Percentiles rank a stretch among this genome's conserved stretches.
phyloP scores from a whole-genome alignment of 2,888 invertebrate species.

The Acholoe squamosa region DNA sequence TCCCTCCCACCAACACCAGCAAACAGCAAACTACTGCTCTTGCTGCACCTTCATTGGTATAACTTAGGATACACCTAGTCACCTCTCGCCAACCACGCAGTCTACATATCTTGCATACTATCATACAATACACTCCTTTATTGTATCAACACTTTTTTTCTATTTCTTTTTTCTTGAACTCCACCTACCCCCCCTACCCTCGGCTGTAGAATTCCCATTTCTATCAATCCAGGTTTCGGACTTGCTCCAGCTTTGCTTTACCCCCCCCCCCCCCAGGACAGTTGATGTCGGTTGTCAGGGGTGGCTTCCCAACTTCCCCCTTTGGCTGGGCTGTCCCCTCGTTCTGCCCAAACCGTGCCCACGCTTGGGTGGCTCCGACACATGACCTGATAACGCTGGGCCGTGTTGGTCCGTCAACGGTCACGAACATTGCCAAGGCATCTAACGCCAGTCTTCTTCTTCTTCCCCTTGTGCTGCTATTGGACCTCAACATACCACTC shows the following conservation, averaged over 20 bases:
- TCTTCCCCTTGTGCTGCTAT: neutral
- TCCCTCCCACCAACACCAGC: no score
- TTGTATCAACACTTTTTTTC: neutral
- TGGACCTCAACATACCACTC: neutral
- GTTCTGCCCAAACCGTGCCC: neutral
- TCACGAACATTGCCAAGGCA: neutral
- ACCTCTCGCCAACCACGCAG: no score
- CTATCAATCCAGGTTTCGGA: no score
- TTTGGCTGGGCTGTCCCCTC: neutral
- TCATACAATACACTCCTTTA: neutral
- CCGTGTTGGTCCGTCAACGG: neutral
- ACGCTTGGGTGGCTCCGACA: slow-evolving; percentile 14
- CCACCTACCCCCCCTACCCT: neutral
- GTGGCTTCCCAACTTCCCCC: neutral
- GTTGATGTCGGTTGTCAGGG: slow-evolving; percentile 12
- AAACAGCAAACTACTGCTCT: no score
- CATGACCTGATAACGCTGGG: slow-evolving; percentile 25
- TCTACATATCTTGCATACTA: neutral
- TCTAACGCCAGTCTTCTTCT: neutral
- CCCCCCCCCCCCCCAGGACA: neutral
- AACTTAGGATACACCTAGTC: no score
- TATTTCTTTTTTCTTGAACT: no score
- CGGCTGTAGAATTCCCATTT: no score
- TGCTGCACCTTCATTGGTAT: no score
- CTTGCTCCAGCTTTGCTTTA: no score